phyloP scores from a whole-genome alignment of 2,797 vertebrate species.

The Alexandromys oeconomus region DNA sequence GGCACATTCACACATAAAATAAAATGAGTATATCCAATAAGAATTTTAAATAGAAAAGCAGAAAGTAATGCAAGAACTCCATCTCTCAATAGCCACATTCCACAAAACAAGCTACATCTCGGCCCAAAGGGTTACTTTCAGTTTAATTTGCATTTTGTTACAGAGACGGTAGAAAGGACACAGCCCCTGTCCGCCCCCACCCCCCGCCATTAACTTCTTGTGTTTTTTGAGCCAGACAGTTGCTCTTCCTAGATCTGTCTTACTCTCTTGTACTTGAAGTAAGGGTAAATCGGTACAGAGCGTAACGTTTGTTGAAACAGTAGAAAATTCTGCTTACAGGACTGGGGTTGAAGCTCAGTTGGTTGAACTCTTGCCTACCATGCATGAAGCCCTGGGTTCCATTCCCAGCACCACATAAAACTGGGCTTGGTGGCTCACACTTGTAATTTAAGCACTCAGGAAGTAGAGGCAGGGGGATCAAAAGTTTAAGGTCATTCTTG shows the following conservation, averaged over 20 bases:
- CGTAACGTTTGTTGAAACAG: not conserved
- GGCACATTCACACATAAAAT: not conserved
- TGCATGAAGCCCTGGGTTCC: not conserved
- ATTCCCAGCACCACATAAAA: not conserved
- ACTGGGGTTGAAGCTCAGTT: not conserved
- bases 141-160: not conserved
- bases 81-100: not conserved
- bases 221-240: not conserved
- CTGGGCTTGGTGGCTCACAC: not conserved
- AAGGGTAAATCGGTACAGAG: not conserved
- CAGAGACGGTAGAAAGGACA: not conserved
- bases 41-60: not conserved
- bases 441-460: not conserved
- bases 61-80: not conserved
- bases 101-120: not conserved
- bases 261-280: not conserved
- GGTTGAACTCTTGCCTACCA: not conserved
- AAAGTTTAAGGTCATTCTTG: not conserved
- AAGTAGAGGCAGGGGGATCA: not conserved
- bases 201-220: not conserved
- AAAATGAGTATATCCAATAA: not conserved
- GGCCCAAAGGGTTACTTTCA: not conserved
- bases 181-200: not conserved
- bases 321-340: not conserved
- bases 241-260: not conserved